Conservation (phyloP, 2,113 vertebrate species). For the Stigmatopora argus region DNA sequence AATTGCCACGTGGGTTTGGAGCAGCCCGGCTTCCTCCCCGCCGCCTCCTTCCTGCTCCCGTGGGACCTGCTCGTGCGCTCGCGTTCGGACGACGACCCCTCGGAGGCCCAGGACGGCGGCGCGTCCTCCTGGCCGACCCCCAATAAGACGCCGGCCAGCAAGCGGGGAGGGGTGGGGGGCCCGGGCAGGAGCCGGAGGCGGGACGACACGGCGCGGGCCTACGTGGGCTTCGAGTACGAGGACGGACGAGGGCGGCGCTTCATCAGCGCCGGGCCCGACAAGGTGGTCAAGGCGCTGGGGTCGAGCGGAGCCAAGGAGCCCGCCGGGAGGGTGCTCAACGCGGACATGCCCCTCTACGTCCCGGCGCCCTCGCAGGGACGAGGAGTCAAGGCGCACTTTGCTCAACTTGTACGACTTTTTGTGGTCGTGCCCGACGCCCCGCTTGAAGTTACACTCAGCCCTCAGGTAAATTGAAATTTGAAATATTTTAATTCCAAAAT, state of each 20-base stretch:
- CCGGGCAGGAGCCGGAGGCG: slow-evolving; percentile 83
- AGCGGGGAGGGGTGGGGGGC: slow-evolving; percentile 79
- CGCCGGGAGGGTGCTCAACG: slow-evolving; percentile 86
- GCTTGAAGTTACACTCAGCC: slow-evolving; percentile 84
- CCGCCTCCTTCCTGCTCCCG: slow-evolving; percentile 90
- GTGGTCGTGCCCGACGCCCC: slow-evolving; percentile 91
- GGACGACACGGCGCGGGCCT: slow-evolving; percentile 89
- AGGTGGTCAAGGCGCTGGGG: slow-evolving; percentile 92
- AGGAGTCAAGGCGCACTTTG: slow-evolving; percentile 88
- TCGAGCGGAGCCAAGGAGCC: slow-evolving; percentile 91
- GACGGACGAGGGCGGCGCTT: slow-evolving; percentile 90
- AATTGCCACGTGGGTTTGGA: slow-evolving; percentile 93
- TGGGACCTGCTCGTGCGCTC: slow-evolving; percentile 95
- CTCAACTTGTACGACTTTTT: slow-evolving; percentile 89
- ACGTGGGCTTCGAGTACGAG: slow-evolving; percentile 96
- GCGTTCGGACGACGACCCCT: slow-evolving; percentile 83
- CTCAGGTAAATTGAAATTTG: slow-evolving; percentile 76
- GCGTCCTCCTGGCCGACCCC: slow-evolving; percentile 92
- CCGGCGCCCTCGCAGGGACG: slow-evolving; percentile 89
- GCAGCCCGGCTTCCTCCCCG: slow-evolving; percentile 89
- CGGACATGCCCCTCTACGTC: slow-evolving; percentile 95
- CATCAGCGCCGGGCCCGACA: slow-evolving; percentile 92
- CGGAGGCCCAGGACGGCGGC: slow-evolving; percentile 73
- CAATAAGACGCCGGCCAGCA: slow-evolving; percentile 85
- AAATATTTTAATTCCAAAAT: too few species aligned